phyloP scores from a whole-genome alignment of 2,113 vertebrate species.

The Serinus canaria region DNA sequence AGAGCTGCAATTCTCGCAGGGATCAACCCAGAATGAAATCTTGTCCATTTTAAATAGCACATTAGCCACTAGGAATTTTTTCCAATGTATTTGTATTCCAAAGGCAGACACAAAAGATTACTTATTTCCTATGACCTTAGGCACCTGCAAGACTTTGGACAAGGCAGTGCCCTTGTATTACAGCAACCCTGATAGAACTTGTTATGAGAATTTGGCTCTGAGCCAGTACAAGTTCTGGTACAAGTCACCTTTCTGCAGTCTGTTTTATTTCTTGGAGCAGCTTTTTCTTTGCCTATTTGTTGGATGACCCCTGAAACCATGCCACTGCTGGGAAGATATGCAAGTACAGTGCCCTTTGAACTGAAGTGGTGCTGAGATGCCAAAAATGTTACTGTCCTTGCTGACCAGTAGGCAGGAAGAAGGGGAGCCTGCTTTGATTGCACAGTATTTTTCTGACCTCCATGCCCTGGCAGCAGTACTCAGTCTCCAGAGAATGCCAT shows the following conservation, averaged over 20 bases:
- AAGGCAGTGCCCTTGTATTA: background rate
- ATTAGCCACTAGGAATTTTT: background rate
- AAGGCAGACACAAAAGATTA: background rate
- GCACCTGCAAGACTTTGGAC: background rate
- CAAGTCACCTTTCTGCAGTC: background rate
- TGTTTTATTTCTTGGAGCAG: background rate
- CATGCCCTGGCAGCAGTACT: background rate
- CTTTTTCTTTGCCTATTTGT: background rate
- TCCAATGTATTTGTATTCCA: background rate
- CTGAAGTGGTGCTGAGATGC: background rate
- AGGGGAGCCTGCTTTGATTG: background rate
- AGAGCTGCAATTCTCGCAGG: background rate
- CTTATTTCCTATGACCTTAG: background rate
- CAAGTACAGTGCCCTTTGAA: background rate
- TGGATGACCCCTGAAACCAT: background rate
- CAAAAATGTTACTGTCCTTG: background rate
- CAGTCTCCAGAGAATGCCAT: background rate
- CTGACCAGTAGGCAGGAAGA: background rate
- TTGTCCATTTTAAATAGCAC: background rate
- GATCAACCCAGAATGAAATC: background rate
- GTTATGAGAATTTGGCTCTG: background rate
- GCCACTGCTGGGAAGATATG: background rate
- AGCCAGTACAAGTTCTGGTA: background rate
- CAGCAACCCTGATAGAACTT: background rate
- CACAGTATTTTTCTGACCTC: background rate